Base-by-base conservation (phyloP, 2,113 vertebrate species). In the Micromys minutus region DNA sequence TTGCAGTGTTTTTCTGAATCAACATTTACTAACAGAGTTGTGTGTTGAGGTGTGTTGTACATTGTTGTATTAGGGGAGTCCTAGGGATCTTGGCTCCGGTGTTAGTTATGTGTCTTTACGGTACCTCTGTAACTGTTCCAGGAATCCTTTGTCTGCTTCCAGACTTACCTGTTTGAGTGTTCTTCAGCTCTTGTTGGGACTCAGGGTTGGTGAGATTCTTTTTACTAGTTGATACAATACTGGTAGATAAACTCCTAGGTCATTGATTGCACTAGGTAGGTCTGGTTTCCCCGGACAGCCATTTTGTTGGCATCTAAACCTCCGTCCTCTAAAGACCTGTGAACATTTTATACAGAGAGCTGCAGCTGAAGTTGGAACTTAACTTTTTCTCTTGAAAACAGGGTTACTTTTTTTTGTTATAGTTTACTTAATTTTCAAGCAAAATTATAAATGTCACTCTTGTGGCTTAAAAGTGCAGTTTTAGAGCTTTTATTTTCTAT, bases 311-410 rank as follows among this genome's bases (percentile, higher is more conserved):
- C 75, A 57, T 63, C 57, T 76, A 81, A 76, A 65, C 34, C 26
- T 42, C n/a, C 69, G 1, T 92, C 83, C 31, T 84, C n/a, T 94
- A 65, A 65, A 29, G 63, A 80, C 26, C 17, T n/a, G 36, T 57
- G 21, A 57, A 36, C 65, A 67, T 76, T 95, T 95, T 47, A 83
- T n/a, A 85, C 91, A 83, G 57, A 81, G 83, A 94, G 80, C 63
- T 83, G 63, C 83, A 74, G 42, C 45, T 91, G n/a, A n/a, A 95
- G 69, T 16, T 52, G 57, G 72, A 91, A 90, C 15, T 69, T 69
- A 36, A 16, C 6, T 57, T 1, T 31, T 55, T 80, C 57, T 10
- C 26, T 31, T 84, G 29, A 72, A 92, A 96, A 90, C 71, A 42
- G 31, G 34, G 29, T 65, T 65, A 65, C 13, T 57, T 36, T 22